phyloP scores from a whole-genome alignment of 2,113 vertebrate species.

The Brachirus orientalis region DNA sequence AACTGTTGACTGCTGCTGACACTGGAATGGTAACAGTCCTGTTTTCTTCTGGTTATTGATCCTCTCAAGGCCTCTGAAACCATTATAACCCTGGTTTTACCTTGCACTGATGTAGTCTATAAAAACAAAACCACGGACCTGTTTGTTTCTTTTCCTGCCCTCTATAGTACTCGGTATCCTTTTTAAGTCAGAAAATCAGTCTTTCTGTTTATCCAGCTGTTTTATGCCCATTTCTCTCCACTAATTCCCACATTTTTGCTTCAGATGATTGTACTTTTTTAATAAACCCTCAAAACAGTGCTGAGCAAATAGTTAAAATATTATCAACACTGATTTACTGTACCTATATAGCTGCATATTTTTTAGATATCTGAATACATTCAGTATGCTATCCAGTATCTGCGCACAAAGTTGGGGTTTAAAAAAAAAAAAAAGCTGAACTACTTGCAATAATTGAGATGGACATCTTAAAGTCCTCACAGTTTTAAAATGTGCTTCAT shows the following conservation, averaged over 20 bases:
- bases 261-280: neutral
- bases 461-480: neutral
- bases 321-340: neutral
- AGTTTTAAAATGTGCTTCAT: neutral
- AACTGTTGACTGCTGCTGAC: constrained; percentile 51
- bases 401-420: neutral
- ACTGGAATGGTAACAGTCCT: constrained; percentile 36
- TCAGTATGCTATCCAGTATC: neutral
- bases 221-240: constrained; percentile 32
- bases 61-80: constrained; percentile 16
- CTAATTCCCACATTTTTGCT: constrained; percentile 6
- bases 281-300: constrained; percentile 9
- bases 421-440: neutral
- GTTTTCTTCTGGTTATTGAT: constrained; percentile 35
- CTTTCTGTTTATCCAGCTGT: constrained; percentile 28
- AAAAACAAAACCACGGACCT: constrained; percentile 2
- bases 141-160: neutral
- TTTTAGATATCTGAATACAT: neutral
- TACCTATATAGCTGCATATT: neutral
- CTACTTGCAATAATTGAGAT: no score
- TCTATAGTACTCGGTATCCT: constrained; percentile 4
- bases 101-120: neutral
- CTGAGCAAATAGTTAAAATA: neutral
- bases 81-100: neutral
- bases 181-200: constrained; percentile 21